A percentile compares a stretch with the other conserved stretches of the same genome.
These are phyloP conservation scores for Aleadryas rufinucha DNA, from an alignment of 2,113 vertebrate genomes.

Conservation along the genomic window DNA sequence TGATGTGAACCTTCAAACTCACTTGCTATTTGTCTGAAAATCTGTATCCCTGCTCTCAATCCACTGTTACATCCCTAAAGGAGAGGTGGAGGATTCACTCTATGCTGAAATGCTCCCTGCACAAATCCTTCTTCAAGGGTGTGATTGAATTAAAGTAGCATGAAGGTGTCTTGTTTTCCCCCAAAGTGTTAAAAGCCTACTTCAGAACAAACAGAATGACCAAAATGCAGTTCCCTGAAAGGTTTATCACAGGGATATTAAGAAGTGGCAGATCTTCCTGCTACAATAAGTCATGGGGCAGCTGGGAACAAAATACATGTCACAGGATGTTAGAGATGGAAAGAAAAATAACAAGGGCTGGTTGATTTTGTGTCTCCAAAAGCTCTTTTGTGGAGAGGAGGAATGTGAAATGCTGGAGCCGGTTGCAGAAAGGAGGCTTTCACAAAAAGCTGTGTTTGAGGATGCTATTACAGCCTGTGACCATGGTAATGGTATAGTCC, in stretches of 20 bases:
- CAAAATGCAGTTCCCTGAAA: background rate
- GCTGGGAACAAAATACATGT: background rate
- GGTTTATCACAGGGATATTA: background rate
- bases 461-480: background rate
- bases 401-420: background rate
- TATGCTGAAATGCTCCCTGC: background rate
- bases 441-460: background rate
- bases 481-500: background rate
- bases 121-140: background rate
- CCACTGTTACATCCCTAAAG: background rate
- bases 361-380: background rate
- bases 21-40: background rate
- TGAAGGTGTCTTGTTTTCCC: background rate
- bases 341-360: background rate
- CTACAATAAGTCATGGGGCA: background rate
- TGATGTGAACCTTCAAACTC: background rate
- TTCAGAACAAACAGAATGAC: background rate
- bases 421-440: background rate
- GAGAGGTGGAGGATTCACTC: background rate
- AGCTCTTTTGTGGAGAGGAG: background rate
- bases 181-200: background rate
- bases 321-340: background rate
- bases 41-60: background rate
- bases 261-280: background rate
- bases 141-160: background rate